phyloP scores from a whole-genome alignment of 2,113 vertebrate species.

The Shinisaurus crocodilurus region DNA sequence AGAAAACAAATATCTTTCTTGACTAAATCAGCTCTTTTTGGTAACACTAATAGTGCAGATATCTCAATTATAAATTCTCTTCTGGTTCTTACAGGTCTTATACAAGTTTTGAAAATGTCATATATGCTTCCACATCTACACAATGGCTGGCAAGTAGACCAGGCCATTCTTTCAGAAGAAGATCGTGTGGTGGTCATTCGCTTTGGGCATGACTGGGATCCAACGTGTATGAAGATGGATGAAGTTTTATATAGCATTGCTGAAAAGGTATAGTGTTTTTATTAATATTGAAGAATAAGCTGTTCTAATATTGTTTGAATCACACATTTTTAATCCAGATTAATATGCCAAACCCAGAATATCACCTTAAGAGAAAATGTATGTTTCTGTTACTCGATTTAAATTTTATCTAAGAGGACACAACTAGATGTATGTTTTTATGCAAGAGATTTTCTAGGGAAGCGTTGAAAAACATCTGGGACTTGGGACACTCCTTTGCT shows the following conservation, averaged over 20 bases:
- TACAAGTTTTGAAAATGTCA: slow-evolving; percentile 83
- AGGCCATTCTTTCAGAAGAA: slow-evolving; percentile 97
- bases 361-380: not conserved
- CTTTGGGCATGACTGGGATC: slow-evolving; percentile 99
- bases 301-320: not conserved
- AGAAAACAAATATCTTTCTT: not conserved
- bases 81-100: slow-evolving; percentile 30
- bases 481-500: not conserved
- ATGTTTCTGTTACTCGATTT: not conserved
- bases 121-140: slow-evolving; percentile 98
- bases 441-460: not conserved
- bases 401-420: not conserved
- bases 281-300: not conserved
- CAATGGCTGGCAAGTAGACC: slow-evolving; percentile 99
- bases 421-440: not conserved
- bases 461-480: not conserved
- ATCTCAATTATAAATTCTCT: not conserved
- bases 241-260: slow-evolving; percentile 97
- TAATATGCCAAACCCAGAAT: not conserved
- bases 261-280: slow-evolving; percentile 87
- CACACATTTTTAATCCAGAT: not conserved
- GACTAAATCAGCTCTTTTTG: not conserved
- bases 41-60: not conserved
- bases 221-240: slow-evolving; percentile 99
- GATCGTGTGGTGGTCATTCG: slow-evolving; percentile 95